phyloP scores from a whole-genome alignment of 30 jellyfish, hydroid and myxozoan genomes.

The Morbakka virulenta region DNA sequence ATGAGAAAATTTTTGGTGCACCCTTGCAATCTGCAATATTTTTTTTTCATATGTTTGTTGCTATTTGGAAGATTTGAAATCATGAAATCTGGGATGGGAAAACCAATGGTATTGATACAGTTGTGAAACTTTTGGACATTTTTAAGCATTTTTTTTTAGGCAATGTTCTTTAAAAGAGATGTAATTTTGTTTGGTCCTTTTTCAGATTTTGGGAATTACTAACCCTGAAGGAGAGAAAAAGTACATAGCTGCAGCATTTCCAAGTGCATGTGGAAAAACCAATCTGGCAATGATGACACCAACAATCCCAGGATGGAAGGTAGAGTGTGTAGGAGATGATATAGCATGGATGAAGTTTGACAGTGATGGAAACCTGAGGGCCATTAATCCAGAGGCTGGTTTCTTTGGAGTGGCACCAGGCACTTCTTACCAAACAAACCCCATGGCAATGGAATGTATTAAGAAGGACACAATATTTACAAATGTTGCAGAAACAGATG shows the following conservation, averaged over 20 bases:
- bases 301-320: constrained; percentile 98
- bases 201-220: constrained; percentile 82
- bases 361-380: constrained; percentile 94
- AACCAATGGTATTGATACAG: too few relatives aligned
- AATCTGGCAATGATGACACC: constrained; percentile 99
- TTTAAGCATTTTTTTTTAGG: too few relatives aligned
- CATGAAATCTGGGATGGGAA: too few relatives aligned
- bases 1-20: too few relatives aligned
- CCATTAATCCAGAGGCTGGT: constrained; percentile 98
- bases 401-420: constrained; percentile 99
- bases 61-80: too few relatives aligned
- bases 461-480: constrained; percentile 81
- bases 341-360: constrained; percentile 99
- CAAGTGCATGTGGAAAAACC: constrained; percentile 99
- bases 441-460: constrained; percentile 81
- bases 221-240: constrained; percentile 90
- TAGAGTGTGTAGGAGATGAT: constrained; percentile 99
- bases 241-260: constrained; percentile 99
- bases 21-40: too few relatives aligned
- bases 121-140: too few relatives aligned
- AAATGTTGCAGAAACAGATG: constrained; percentile 87
- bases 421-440: constrained; percentile 82
- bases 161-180: too few relatives aligned
- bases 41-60: too few relatives aligned
- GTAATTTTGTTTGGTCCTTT: background rate